phyloP scores from a whole-genome alignment of 1,140 invertebrate genomes.

The Rhopalosiphum padi region DNA sequence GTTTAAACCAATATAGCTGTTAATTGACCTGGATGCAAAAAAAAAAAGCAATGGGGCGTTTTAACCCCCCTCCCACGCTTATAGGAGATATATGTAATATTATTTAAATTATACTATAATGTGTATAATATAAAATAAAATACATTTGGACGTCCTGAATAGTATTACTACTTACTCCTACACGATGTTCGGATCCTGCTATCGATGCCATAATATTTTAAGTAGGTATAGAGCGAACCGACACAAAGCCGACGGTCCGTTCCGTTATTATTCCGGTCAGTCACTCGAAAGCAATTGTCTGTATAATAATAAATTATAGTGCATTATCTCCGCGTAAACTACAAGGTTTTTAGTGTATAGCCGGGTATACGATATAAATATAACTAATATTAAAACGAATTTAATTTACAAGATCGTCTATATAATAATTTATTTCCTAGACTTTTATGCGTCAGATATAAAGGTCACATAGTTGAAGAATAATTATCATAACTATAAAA shows the following conservation, averaged over 20 bases:
- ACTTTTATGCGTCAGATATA: neutral
- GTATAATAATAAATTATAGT: neutral
- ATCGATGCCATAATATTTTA: neutral
- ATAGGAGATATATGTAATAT: too few species aligned
- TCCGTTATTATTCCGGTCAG: conserved; percentile 22
- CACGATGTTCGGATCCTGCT: neutral
- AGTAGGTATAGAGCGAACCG: neutral
- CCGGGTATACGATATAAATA: neutral
- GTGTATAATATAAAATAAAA: too few species aligned
- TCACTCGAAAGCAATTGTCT: conserved; percentile 20
- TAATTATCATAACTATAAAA: neutral
- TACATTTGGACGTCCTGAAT: neutral
- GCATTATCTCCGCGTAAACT: neutral
- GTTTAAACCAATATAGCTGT: too few species aligned
- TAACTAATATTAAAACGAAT: neutral
- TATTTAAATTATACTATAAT: too few species aligned
- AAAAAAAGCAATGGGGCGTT: too few species aligned
- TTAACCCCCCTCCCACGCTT: too few species aligned
- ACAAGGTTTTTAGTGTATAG: neutral
- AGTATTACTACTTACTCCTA: neutral
- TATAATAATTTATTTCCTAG: neutral
- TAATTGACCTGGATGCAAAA: too few species aligned
- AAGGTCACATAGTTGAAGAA: neutral
- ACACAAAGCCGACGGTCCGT: neutral
- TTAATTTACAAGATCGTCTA: neutral